Base-by-base conservation (phyloP, 1,140 invertebrate species). In the Latrodectus geometricus region DNA sequence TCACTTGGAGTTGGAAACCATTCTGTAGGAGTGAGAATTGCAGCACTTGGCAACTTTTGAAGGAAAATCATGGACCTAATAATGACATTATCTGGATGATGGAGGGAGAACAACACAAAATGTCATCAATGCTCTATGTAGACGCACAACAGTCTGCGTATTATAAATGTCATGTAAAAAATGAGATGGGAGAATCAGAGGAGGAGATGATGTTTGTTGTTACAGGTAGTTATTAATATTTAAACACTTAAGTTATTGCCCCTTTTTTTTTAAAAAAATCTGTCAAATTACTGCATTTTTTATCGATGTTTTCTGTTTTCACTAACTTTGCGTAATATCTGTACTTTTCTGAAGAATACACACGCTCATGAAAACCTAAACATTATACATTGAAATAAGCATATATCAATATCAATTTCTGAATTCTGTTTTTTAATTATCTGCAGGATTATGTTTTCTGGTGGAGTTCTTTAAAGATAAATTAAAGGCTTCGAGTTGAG, bases 171-270 rank as follows among this genome's bases (percentile, higher is more conserved):
- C 8, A 52, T 8, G 56, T 15, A 66, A 21, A 69, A 23, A 85
- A 85, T 69, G 82, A 76, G 54, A 77, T 85, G 9, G 82, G 82
- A 9, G 49, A 52, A 50, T 56, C 61, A 21, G 35, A 76, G 35
- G 48, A 76, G 68, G 21, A 68, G 52, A 85, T 76, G n/a, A n/a
- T 11, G 4, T 85, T 85, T n/a, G 61, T 85, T 52, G 74, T 85
- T 52, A 75, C 82, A 85, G 74, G 82, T 77, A 76, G 23, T 15
- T 70, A 35, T 5, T 35, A 35, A 35, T 5, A n/a, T 8, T 70
- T 50, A 8, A 49, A 74, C 12, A 20, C 35, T n/a, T n/a, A n/a
- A n/a, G 4, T 54, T 52, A 12, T 17, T 50, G 14, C 15, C 72
- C 3, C 35, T 11, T 8, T 74, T 49, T 15, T 48, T 74, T 49